Evolutionary conservation across 2,888 invertebrate genomes (phyloP).

Genomic region (Yponomeuta cagnagella): DNA sequence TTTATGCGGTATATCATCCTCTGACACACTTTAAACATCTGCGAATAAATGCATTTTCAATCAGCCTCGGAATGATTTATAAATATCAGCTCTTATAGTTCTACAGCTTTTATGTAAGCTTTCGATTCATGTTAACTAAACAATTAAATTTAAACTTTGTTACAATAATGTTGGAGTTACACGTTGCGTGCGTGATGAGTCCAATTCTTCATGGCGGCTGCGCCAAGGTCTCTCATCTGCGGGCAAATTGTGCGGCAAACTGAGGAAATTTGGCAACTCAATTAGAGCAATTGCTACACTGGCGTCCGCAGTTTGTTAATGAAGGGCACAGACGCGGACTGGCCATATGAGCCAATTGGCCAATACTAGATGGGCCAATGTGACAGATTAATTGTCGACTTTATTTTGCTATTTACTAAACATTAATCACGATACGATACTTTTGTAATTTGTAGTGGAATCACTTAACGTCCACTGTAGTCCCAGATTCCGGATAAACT

Average conservation of each 20-base stretch:
- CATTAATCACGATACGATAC: too few species aligned
- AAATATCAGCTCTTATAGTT: not conserved
- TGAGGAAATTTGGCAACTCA: conserved; percentile 8
- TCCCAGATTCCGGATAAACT: too few species aligned
- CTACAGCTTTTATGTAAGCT: too few species aligned
- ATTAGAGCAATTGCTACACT: conserved; percentile 3
- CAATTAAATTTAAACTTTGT: conserved; percentile 3
- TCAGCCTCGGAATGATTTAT: not conserved
- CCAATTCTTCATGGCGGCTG: conserved; percentile 37
- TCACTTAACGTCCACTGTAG: too few species aligned
- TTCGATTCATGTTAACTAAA: too few species aligned
- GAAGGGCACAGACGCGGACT: not conserved
- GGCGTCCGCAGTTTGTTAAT: not conserved
- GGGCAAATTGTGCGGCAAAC: not conserved
- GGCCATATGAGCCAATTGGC: too few species aligned
- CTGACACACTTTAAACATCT: conserved; percentile 3
- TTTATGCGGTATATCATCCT: conserved; percentile 1
- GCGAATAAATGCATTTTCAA: conserved; percentile 7
- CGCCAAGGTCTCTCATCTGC: conserved; percentile 38
- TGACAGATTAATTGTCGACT: too few species aligned
- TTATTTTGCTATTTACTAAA: too few species aligned
- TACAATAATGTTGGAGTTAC: conserved; percentile 17
- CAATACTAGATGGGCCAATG: too few species aligned
- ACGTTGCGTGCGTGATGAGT: conserved; percentile 34
- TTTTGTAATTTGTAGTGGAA: too few species aligned